Conservation (phyloP, 2,113 vertebrate species). For the Scomber japonicus region DNA sequence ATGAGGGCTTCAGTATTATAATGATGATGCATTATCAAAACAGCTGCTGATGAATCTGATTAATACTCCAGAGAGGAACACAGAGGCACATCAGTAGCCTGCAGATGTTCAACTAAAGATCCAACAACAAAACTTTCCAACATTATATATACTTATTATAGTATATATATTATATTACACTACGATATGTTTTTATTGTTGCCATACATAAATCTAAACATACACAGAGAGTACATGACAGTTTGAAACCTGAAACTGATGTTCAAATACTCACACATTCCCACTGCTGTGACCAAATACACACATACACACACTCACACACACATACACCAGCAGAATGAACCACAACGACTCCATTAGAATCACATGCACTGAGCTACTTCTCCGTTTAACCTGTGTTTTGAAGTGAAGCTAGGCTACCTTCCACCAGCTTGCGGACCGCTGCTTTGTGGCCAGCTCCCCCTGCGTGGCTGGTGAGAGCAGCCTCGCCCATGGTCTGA, state of each 20-base stretch:
- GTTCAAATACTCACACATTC: neutral
- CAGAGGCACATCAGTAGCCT: too few species aligned
- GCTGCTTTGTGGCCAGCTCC: conserved; percentile 79
- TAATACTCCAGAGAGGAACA: too few species aligned
- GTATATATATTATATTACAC: neutral
- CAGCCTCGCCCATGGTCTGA: conserved; percentile 82
- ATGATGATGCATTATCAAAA: too few species aligned
- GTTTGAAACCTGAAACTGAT: neutral
- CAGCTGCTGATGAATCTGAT: too few species aligned
- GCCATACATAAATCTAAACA: neutral
- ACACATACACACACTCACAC: neutral
- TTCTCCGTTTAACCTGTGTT: neutral
- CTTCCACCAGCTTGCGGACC: conserved; percentile 75
- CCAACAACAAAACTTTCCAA: too few species aligned
- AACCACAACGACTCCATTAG: too few species aligned
- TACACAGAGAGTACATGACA: neutral
- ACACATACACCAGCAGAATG: neutral
- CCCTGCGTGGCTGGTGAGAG: conserved; percentile 79
- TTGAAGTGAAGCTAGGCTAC: conserved; percentile 32
- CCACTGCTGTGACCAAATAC: neutral
- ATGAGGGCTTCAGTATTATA: too few species aligned
- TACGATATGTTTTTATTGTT: neutral
- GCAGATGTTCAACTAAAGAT: too few species aligned
- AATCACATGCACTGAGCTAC: neutral
- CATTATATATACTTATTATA: neutral